These are phyloP conservation scores for Tineola bisselliella DNA, from an alignment of 2,888 invertebrate genomes.

Conservation along the genomic window DNA sequence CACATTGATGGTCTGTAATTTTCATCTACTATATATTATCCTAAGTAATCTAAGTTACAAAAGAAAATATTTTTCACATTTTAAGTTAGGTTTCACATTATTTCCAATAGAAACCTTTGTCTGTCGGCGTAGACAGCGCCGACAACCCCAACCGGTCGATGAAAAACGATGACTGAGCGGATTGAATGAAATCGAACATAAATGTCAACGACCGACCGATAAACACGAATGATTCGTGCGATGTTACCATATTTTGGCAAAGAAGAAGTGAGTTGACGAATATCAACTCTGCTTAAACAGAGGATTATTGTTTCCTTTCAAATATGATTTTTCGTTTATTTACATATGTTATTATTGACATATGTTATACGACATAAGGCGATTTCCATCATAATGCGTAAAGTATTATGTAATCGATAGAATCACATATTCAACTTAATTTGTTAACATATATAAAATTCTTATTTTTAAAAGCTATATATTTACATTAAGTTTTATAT, in stretches of 20 bases:
- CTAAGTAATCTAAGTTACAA: constrained; percentile 10
- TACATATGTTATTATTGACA: too few species aligned
- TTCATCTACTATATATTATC: constrained; percentile 19
- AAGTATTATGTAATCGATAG: too few species aligned
- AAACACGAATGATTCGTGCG: not conserved
- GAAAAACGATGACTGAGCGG: constrained; percentile 21
- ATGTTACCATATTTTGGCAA: not conserved
- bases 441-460: too few species aligned
- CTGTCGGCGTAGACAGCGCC: constrained; percentile 10
- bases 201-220: constrained; percentile 18
- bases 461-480: too few species aligned
- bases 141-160: constrained; percentile 24
- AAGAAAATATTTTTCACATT: constrained; percentile 19
- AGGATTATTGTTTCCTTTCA: too few species aligned
- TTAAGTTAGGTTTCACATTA: constrained; percentile 41
- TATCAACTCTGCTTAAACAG: too few species aligned
- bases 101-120: constrained; percentile 30
- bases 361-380: too few species aligned
- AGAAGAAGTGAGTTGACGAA: too few species aligned
- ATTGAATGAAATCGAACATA: not conserved
- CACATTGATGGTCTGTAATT: not conserved
- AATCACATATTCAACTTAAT: too few species aligned
- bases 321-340: too few species aligned
- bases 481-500: too few species aligned
- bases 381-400: too few species aligned